Base-by-base conservation (phyloP, 2,797 vertebrate genomes). In the Acrossocheilus fasciatus region DNA sequence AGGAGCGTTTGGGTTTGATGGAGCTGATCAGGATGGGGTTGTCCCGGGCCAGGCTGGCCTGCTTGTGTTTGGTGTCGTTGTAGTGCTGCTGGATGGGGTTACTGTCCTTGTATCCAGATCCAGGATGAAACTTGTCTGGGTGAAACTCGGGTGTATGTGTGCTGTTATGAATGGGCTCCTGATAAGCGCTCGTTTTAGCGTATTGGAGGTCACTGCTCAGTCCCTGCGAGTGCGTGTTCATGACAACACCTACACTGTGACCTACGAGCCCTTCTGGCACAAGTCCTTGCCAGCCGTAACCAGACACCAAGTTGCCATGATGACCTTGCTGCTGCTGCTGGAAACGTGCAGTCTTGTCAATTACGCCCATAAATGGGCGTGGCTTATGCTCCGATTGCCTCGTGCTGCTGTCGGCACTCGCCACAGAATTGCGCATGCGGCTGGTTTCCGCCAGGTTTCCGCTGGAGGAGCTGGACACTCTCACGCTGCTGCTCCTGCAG, bases 321-420 rank as follows among this genome's bases (percentile, higher is more conserved):
- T 88, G 50, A 68, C 64, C 64, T 30, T 90, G 54, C 64, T 43
- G 95, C 64, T 50, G 95, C 92, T 96, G 96, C 83, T 97, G 97
- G 82, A 97, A 97, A 86, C 98, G 92, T 0, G 97, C 98, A 0
- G 97, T 95, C 94, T 99, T 99, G 92, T 99, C 98, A 94, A 93
- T 99, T 90, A 99, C 95, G 7, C 98, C 98, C 98, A 99, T 99
- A 69, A 99, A 99, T 0, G 98, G 98, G 66, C 98, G 96, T 0
- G 97, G 96, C 84, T 98, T 97, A 62, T 97, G 94, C 81, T 99
- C 98, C 0, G 93, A 91, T 74, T 93, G 93, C 90, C 93, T 94
- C 74, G 91, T 91, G 77, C 93, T 80, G 12, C 87, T 88, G 74
- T 93, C 94, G 0, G 88, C 17, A 0, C 92, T 92, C n/a, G 80